phyloP scores from a whole-genome alignment of 2,888 invertebrate species.

The Dioctria rufipes region DNA sequence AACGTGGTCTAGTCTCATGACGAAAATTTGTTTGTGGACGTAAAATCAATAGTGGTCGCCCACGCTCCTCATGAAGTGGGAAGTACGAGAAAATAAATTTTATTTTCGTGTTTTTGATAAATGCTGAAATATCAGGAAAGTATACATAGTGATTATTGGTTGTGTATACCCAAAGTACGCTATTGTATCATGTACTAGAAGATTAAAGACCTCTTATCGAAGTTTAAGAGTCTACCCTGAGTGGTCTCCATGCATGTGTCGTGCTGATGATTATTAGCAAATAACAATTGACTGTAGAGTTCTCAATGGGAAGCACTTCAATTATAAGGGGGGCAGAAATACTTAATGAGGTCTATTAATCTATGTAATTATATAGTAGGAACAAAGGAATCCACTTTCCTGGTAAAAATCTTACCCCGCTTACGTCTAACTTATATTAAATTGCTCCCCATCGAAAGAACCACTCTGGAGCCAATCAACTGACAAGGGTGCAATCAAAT shows the following conservation, averaged over 20 bases:
- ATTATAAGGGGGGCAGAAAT: slow-evolving; percentile 9
- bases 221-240: neutral
- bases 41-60: slow-evolving; percentile 17
- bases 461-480: slow-evolving; percentile 32
- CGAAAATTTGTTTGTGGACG: neutral
- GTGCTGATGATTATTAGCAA: slow-evolving; percentile 25
- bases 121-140: neutral
- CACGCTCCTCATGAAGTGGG: neutral
- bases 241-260: neutral
- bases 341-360: slow-evolving; percentile 20
- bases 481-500: slow-evolving; percentile 46
- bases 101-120: slow-evolving; percentile 11
- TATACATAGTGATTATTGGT: neutral
- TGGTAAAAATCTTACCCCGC: slow-evolving; percentile 1
- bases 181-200: neutral
- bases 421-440: neutral
- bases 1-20: slow-evolving; percentile 3
- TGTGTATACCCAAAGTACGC: neutral
- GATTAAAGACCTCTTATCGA: slow-evolving; percentile 30
- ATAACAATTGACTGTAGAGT: neutral
- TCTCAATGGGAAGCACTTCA: slow-evolving; percentile 8
- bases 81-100: neutral
- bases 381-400: slow-evolving; percentile 26
- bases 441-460: too few relatives aligned
- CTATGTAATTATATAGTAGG: neutral